These are phyloP conservation scores for Ceratitis capitata DNA, from an alignment of 1,140 invertebrate genomes.

Conservation along the genomic window DNA sequence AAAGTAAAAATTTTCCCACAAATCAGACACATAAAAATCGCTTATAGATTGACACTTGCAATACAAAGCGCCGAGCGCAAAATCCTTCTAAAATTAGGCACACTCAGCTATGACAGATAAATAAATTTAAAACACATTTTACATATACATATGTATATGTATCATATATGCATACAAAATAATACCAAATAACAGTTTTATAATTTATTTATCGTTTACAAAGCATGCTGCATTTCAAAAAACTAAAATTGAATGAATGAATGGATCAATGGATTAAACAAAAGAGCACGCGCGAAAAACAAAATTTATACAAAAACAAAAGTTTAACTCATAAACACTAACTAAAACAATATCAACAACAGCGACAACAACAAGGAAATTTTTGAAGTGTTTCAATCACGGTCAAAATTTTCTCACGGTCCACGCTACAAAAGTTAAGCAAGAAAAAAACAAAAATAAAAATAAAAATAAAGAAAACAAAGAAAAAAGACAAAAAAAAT, in stretches of 20 bases:
- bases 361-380: neutral
- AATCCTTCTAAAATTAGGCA: neutral
- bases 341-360: neutral
- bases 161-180: no score
- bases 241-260: no score
- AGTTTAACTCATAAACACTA: neutral
- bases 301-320: neutral
- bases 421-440: neutral
- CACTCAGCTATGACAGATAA: neutral
- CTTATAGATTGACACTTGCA: neutral
- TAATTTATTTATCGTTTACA: neutral
- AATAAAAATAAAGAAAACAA: neutral
- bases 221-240: neutral
- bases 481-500: no score
- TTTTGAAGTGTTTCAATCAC: slow-evolving; percentile 7
- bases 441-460: neutral
- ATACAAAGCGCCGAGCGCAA: neutral
- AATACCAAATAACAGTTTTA: no score
- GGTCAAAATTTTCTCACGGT: slow-evolving; percentile 31
- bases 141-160: no score
- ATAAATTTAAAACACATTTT: neutral
- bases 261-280: neutral
- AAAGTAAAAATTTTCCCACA: neutral
- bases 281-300: slow-evolving; percentile 19
- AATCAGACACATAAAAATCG: neutral